Base-by-base conservation (phyloP, 2,888 invertebrate species). In the Brachyopa scutellaris region DNA sequence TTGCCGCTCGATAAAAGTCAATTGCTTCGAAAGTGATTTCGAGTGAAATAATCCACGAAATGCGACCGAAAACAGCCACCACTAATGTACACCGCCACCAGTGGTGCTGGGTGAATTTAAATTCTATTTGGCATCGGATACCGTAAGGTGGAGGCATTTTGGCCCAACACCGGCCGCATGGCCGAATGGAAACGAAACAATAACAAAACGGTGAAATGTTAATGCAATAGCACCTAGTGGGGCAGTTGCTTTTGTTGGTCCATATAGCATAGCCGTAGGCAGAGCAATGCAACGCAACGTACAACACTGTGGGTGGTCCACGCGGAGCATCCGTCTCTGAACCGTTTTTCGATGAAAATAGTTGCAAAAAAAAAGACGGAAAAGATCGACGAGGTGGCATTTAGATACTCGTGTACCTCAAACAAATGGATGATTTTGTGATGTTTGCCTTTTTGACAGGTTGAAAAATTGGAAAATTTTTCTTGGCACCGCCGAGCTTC, bases 21-120 rank as follows among this genome's bases (percentile, higher is more conserved):
- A 82, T 82, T 77, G 82, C 82, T 82, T 55, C 77, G 77, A 82
- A 82, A 82, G 82, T 82, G 82, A 82, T 82, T 77, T 77, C 77
- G 66, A 82, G 82, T 70, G 82, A 82, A 82, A 82, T 82, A 82
- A 82, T 82, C 82, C 82, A 82, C 82, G 82, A 82, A 82, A 82
- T 72, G 82, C 70, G 82, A 82, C 82, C 82, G 77, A 82, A 82
- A 82, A 82, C 82, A 82, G 77, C 82, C 70, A 82, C 82, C 82
- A 66, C 82, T 82, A 82, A 82, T 82, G 82, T 77, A 82, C 82
- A 66, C 77, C 70, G 66, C 66, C 77, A 72, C 77, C 70, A 66
- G 66, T 76, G 70, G 72, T 77, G 77, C 38, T 64, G 79, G n/a
- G n/a, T 67, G 79, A 79, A 79, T 79, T 79, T 40, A 67, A 79